These are phyloP conservation scores for Drosophila lacicola DNA, from an alignment of 2,888 invertebrate genomes.

Conservation along the genomic window DNA sequence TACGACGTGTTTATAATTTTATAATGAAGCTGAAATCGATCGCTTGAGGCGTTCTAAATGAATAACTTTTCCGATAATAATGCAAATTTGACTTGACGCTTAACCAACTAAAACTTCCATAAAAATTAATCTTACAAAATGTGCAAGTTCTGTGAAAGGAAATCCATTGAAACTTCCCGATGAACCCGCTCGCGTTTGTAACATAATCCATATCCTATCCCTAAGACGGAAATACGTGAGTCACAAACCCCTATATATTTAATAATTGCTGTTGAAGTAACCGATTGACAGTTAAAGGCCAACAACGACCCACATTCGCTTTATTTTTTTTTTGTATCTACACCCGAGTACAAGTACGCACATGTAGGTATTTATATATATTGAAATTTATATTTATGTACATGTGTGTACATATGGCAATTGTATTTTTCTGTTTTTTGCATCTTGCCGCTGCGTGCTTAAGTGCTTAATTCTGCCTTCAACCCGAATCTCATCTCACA, in stretches of 20 bases:
- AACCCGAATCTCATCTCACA: conserved; percentile 42
- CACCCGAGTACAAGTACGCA: background rate
- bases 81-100: background rate
- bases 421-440: conserved; percentile 20
- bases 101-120: background rate
- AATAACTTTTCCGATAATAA: background rate
- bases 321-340: conserved; percentile 38
- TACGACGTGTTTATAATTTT: conserved; percentile 10
- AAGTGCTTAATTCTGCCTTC: conserved; percentile 59
- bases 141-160: background rate
- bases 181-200: background rate
- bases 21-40: conserved; percentile 31
- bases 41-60: conserved; percentile 19
- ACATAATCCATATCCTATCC: background rate
- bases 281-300: conserved; percentile 69
- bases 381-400: conserved; percentile 17
- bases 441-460: conserved; percentile 64
- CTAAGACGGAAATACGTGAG: conserved; percentile 41
- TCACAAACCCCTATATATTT: conserved; percentile 8
- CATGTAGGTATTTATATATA: conserved; percentile 5
- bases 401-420: conserved; percentile 19
- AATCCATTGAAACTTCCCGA: background rate
- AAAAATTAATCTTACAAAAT: background rate
- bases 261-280: conserved; percentile 21
- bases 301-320: conserved; percentile 56